Percentiles rank a stretch among this genome's conserved stretches.
These are phyloP conservation scores for Zaprionus gabonicus DNA, from an alignment of 1,140 invertebrate species.

Conservation along the genomic window DNA sequence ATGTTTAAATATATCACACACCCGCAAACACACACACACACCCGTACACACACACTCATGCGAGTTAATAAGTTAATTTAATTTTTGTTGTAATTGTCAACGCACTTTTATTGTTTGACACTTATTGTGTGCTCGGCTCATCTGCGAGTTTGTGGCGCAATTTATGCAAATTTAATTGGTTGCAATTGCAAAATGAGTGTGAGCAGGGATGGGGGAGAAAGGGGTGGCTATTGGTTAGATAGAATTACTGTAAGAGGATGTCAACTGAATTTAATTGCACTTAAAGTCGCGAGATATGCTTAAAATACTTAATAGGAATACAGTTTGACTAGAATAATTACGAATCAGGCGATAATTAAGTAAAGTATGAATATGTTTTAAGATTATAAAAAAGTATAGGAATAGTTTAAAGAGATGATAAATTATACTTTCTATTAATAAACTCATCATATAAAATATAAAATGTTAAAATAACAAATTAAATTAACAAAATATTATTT, in stretches of 20 bases:
- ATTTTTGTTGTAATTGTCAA: slow-evolving; percentile 80
- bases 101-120: slow-evolving; percentile 75
- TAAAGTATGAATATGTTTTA: not conserved
- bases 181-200: slow-evolving; percentile 50
- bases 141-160: slow-evolving; percentile 34
- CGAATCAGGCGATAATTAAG: not conserved
- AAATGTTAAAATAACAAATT: slow-evolving; percentile 30
- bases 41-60: slow-evolving; percentile 13
- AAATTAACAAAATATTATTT: no score
- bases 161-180: slow-evolving; percentile 81
- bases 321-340: not conserved
- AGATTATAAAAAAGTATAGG: no score
- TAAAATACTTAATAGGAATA: not conserved
- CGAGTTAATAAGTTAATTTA: slow-evolving; percentile 80
- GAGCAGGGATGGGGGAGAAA: not conserved
- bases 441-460: not conserved
- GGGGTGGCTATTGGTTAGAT: not conserved
- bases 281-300: not conserved
- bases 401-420: no score
- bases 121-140: slow-evolving; percentile 38
- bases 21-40: slow-evolving; percentile 17
- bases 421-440: not conserved
- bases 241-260: not conserved
- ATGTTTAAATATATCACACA: slow-evolving; percentile 53
- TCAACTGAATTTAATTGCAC: slow-evolving; percentile 12